Conservation (phyloP, 2,888 invertebrate species). For the Romanomermis culicivorax region DNA sequence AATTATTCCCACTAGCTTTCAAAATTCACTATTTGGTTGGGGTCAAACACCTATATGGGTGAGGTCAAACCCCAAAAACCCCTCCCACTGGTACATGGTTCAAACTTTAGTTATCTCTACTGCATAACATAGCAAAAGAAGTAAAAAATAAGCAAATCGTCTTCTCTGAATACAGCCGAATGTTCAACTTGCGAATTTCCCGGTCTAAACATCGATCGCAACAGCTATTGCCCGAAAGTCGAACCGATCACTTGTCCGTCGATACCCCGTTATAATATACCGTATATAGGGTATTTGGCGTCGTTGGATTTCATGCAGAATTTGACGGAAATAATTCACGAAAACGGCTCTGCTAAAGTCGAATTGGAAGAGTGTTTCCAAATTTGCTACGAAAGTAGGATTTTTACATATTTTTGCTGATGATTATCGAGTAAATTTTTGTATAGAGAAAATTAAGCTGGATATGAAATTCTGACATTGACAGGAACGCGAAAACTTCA, state of each 20-base stretch:
- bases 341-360: slow-evolving; percentile 1
- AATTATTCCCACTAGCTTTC: too few relatives aligned
- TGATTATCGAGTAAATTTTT: not conserved
- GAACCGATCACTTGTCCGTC: slow-evolving; percentile 12
- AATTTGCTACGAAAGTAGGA: slow-evolving; percentile 14
- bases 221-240: slow-evolving; percentile 15
- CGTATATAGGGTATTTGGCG: not conserved
- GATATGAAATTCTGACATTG: not conserved
- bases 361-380: slow-evolving; percentile 22
- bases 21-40: too few relatives aligned
- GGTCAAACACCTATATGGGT: too few relatives aligned
- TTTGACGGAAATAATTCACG: not conserved
- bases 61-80: too few relatives aligned
- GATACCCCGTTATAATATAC: not conserved
- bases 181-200: not conserved
- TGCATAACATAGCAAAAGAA: too few relatives aligned
- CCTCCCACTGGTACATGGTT: too few relatives aligned
- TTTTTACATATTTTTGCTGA: not conserved
- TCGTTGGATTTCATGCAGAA: not conserved
- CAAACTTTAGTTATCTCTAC: too few relatives aligned
- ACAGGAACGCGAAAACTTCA: too few relatives aligned
- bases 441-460: not conserved
- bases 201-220: not conserved
- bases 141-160: too few relatives aligned
- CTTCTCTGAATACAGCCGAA: slow-evolving; percentile 3